Evolutionary conservation across 2,888 invertebrate species (phyloP).

Genomic region (Sycophila texana): DNA sequence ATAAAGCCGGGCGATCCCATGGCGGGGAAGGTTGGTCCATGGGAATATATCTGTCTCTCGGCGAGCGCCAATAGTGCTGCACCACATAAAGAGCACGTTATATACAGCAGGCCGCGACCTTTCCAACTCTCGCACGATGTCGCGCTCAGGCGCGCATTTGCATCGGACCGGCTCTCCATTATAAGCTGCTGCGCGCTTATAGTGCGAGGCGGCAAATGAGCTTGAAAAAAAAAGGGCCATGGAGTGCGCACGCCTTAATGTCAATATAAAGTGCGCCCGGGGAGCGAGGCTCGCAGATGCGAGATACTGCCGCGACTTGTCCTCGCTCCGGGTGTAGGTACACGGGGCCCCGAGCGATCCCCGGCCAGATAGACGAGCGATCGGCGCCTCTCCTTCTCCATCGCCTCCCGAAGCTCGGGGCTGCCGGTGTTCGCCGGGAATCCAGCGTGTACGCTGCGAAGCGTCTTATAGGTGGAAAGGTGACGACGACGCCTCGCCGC

Average conservation of each 20-base stretch:
- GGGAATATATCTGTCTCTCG: slow-evolving; percentile 36
- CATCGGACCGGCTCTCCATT: background rate
- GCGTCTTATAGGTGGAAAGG: background rate
- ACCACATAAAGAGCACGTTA: background rate
- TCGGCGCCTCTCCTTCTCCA: background rate
- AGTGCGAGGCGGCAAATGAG: slow-evolving; percentile 2
- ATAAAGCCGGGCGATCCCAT: slow-evolving; percentile 15
- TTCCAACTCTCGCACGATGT: background rate
- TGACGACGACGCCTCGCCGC: background rate
- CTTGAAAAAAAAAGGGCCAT: background rate
- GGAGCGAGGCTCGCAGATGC: background rate
- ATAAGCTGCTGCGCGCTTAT: background rate
- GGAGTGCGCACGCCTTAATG: slow-evolving; percentile 39
- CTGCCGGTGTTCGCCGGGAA: slow-evolving; percentile 25
- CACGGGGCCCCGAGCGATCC: slow-evolving; percentile 14
- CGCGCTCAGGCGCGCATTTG: slow-evolving; percentile 4
- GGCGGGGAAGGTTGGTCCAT: slow-evolving; percentile 25
- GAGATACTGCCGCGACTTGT: slow-evolving; percentile 41
- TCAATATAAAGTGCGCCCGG: slow-evolving; percentile 31
- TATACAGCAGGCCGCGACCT: background rate
- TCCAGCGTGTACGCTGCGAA: slow-evolving; percentile 1
- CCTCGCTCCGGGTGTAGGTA: background rate
- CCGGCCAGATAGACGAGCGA: slow-evolving; percentile 30
- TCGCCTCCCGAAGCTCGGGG: background rate
- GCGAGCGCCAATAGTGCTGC: background rate